Evolutionary conservation across 2,888 invertebrate species (phyloP), one percentile per base, ranked within the genome.

Genomic region (Dilophus febrilis): DNA sequence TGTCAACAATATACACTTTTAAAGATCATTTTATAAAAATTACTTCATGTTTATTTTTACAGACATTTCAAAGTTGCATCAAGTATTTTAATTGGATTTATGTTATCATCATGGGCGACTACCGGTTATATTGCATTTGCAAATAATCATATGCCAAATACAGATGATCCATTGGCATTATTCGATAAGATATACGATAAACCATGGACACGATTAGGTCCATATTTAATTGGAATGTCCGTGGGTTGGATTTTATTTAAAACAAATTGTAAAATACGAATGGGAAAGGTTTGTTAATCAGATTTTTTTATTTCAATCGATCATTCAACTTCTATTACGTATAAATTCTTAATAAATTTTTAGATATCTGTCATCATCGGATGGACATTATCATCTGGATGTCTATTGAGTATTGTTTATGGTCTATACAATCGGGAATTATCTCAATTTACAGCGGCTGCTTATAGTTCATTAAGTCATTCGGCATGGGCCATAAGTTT

Each of bases 121-220:
- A 86, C 86, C 0, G 85, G 77, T 26, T 76, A 78, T 54, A 77
- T 87, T 31, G 83, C 86, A 1, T 77, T 76, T 57, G 72, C 70
- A 48, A 80, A 80, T 56, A 77, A 82, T 49, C 84, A 85, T 59
- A 72, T 79, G 55, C 85, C 85, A 7, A 71, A 68, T 59, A 72
- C 74, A 13, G 83, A 85, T 51, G 86, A 86, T 55, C 85, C 85
- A 0, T 65, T 86, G 54, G 83, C 83, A 1, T 67, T 84, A 38
- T 87, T 87, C 57, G 86, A 87, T 60, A 83, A 85, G 64, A 81
- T 87, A 49, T 87, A 87, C 58, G 86, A 86, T 61, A 87, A 86
- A 59, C 86, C 86, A 2, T 87, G 86, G 84, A 86, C 86, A 0
- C 62, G 86, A 42, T 61, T 86, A 12, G 86, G 86, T 0, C 86